Base-by-base conservation (phyloP, 2,113 vertebrate species). In the Cavia porcellus region DNA sequence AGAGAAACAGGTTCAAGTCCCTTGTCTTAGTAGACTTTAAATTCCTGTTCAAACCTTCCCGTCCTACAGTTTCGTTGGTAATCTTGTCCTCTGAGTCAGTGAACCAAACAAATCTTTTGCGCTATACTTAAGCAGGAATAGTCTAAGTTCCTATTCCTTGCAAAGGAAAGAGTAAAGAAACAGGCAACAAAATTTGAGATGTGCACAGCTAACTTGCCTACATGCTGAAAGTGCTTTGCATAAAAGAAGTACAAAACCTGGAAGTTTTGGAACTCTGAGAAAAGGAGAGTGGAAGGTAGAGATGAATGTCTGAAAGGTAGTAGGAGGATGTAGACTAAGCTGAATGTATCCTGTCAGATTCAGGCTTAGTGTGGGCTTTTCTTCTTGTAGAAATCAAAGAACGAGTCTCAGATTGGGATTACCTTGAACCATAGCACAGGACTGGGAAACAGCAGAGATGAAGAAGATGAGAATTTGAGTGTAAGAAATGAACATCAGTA, bases 1-100 rank as follows among this genome's bases (percentile, higher is more conserved):
- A 89, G 8, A 96, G 50, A 30, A 96, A 57, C 52, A 89, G n/a
- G n/a, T 80, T 47, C 92, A 92, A 96, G 32, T 59, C 15, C 30
- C 47, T 52, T 19, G 12, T 86, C 79, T 8, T 45, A 28, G 52
- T 32, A 28, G 15, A 6, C 85, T 87, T 83, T 77, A 17, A 75
- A 20, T 28, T 77, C 38, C n/a, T 90, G 10, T 74, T 95, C 66
- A 87, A 84, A 90, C 38, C 30, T 42, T 95, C 8, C 84, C 62
- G 90, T 89, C n/a, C 14, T 72, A 20, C 79, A 89, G 6, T 92
- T 89, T 86, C 20, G 4, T 85, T 96, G 57, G 30, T 92, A 72
- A 87, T 32, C 35, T 52, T 95, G 24, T 82, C 28, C 72, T 81
- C 94, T 90, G 84, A 77, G 70, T 95, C 74, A 47, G 38, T 35